Percentiles rank a stretch among this genome's conserved stretches.
Conservation (phyloP, 1,140 invertebrate genomes). For the Drosophila kepulauana region DNA sequence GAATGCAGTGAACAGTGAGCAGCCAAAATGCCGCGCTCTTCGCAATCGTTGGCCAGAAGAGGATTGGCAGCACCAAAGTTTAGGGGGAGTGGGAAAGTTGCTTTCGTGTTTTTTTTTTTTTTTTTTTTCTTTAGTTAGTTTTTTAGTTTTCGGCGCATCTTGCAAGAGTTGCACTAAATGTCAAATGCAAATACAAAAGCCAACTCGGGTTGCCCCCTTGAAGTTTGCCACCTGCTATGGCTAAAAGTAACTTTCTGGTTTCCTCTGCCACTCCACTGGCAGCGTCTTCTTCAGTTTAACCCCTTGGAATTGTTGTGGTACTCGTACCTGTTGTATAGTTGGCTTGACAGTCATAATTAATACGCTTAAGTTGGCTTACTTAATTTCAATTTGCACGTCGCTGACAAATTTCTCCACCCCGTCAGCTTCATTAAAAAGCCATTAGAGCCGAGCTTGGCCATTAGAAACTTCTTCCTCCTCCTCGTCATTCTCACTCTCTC, state of each 20-base stretch:
- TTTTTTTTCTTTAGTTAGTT: neutral
- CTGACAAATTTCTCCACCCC: conserved; percentile 59
- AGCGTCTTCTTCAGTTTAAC: conserved; percentile 28
- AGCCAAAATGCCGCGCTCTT: conserved; percentile 68
- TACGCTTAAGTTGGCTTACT: conserved; percentile 74
- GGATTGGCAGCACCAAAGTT: conserved; percentile 2
- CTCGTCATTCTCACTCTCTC: too few species aligned
- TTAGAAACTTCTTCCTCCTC: conserved; percentile 49
- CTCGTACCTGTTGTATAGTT: conserved; percentile 17
- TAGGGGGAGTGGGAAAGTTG: conserved; percentile 22
- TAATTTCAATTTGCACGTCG: conserved; percentile 65
- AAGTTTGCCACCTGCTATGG: conserved; percentile 60
- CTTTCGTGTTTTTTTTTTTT: conserved; percentile 40
- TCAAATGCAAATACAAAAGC: conserved; percentile 79
- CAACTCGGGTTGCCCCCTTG: conserved; percentile 31
- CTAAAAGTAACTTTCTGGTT: conserved; percentile 38
- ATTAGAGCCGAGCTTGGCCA: conserved; percentile 54
- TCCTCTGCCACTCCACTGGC: conserved; percentile 8
- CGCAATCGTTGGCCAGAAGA: conserved; percentile 13
- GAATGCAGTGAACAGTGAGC: conserved; percentile 76
- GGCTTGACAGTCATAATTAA: conserved; percentile 75
- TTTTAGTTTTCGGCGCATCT: conserved; percentile 59
- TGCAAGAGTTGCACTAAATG: conserved; percentile 58
- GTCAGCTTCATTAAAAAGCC: conserved; percentile 74
- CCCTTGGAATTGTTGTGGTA: conserved; percentile 24